Evolutionary conservation across 2,113 vertebrate species (phyloP), one percentile per base, ranked within the genome.

Genomic region (Eretmochelys imbricata): DNA sequence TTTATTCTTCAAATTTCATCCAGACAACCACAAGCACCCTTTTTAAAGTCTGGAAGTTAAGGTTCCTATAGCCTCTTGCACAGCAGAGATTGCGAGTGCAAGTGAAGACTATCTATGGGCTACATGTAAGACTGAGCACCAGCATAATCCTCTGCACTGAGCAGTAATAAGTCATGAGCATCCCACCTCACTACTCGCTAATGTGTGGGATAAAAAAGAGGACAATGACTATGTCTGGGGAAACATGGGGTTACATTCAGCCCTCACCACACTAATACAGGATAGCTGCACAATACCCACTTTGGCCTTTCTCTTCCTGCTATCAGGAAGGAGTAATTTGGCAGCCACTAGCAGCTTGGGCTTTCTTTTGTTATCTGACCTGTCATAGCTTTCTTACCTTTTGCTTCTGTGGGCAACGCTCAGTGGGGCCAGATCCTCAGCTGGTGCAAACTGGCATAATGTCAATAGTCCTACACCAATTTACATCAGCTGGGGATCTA

Each of bases 351-450:
- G 17, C 62, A 69, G 16, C 35, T 65, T n/a, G 62, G 62, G 35
- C 80, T 80, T 59, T 69, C n/a, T 86, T 91, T 62, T 50, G 1
- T 1, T 24, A 6, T 10, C 0, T 35, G 29, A 31, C 59, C 12
- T 7, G 59, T 62, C 59, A 35, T 62, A 31, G 59, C 13, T n/a
- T 55, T 24, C 86, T 80, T 84, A 3, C 14, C 94, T 88, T 12
- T 31, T 75, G 11, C 2, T 86, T 31, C 13, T 35, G 25, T 4
- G 50, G 6, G 50, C 14, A 85, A 48, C 4, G 75, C 8, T 0
- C 1, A 27, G 42, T 10, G 5, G 55, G 57, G 38, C 0, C 0
- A 5, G 4, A 29, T 10, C 27, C 90, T 84, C 91, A 46, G 20
- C 50, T 82, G 80, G 69, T 86, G 3, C 46, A 72, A 84, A 16